phyloP scores from a whole-genome alignment of 2,113 vertebrate species.

The Ctenomys sociabilis region DNA sequence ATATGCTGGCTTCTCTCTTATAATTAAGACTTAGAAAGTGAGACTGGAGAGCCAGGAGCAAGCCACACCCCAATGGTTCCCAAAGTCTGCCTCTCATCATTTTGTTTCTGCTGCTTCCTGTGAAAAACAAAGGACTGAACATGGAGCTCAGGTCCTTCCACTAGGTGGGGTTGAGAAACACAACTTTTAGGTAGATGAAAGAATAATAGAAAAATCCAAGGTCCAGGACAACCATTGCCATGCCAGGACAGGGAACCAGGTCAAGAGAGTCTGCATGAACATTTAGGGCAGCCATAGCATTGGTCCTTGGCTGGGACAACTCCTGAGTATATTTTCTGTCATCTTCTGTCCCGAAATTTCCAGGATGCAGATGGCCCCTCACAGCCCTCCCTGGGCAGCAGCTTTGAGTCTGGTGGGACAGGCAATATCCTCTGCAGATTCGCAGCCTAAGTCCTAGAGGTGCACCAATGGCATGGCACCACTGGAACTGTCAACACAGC shows the following conservation, averaged over 20 bases:
- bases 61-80: not conserved
- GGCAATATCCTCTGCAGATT: not conserved
- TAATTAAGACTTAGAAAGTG: not conserved
- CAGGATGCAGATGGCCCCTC: accelerated
- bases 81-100: not conserved
- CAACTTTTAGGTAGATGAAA: not conserved
- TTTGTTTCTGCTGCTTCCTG: not conserved
- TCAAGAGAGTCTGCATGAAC: not conserved
- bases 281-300: not conserved
- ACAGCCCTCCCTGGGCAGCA: not conserved
- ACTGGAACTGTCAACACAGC: not conserved
- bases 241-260: not conserved
- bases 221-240: not conserved
- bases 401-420: not conserved
- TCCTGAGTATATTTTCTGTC: not conserved
- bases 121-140: not conserved
- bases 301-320: not conserved
- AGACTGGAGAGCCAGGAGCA: not conserved
- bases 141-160: not conserved
- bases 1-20: not conserved
- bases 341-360: not conserved
- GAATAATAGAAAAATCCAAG: not conserved
- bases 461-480: too few species aligned
- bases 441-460: not conserved
- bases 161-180: not conserved